Conservation (phyloP, 1,140 invertebrate genomes). For the Littorina saxatilis region DNA sequence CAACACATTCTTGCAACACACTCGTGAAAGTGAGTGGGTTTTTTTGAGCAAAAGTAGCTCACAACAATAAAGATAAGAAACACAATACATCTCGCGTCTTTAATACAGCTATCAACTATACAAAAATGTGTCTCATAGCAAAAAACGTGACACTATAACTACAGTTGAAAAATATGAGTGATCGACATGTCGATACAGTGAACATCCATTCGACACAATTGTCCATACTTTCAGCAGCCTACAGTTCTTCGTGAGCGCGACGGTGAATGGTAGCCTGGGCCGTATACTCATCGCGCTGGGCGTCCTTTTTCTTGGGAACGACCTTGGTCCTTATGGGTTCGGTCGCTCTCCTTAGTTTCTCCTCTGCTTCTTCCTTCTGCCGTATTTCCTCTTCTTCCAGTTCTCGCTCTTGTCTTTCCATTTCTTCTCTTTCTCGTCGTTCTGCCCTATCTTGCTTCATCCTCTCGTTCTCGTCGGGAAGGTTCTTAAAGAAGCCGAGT, state of each 20-base stretch:
- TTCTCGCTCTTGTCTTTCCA: neutral
- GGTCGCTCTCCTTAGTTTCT: neutral
- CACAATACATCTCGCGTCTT: too few species aligned
- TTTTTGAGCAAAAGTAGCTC: too few species aligned
- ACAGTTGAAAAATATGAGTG: too few species aligned
- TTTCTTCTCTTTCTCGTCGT: neutral
- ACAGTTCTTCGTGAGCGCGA: slow-evolving; percentile 21
- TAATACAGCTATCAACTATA: too few species aligned
- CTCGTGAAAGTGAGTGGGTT: too few species aligned
- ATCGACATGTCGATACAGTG: too few species aligned
- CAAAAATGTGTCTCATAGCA: too few species aligned
- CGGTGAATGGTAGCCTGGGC: slow-evolving; percentile 20
- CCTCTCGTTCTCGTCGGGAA: slow-evolving; percentile 6
- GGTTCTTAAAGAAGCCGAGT: slow-evolving; percentile 31
- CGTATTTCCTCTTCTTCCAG: slow-evolving; percentile 18
- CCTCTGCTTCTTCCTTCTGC: neutral
- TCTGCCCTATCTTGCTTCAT: neutral
- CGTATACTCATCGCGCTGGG: neutral
- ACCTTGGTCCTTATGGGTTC: neutral
- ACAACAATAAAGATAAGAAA: too few species aligned
- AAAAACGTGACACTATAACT: too few species aligned
- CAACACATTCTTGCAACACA: too few species aligned
- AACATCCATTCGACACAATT: too few species aligned
- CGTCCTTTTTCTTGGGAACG: neutral
- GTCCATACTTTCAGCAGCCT: too few species aligned